A percentile compares a stretch with the other conserved stretches of the same genome.
Conservation (phyloP, 2,888 invertebrate genomes). For the Limnephilus lunatus region DNA sequence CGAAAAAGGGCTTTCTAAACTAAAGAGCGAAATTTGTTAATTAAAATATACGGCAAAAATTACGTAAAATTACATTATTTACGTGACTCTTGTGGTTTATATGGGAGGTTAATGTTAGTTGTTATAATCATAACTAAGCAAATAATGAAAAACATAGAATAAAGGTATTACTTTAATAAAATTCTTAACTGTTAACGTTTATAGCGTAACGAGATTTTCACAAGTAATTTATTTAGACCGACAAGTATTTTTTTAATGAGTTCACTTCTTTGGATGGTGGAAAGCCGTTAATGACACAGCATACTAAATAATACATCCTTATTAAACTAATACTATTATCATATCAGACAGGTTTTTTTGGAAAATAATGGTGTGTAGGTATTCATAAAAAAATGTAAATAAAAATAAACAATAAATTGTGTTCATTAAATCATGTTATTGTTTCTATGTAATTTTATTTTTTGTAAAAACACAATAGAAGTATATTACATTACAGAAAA, state of each 20-base stretch:
- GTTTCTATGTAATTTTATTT: too few relatives aligned
- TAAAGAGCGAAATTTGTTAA: slow-evolving; percentile 5
- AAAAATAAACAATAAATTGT: too few relatives aligned
- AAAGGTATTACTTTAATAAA: background rate
- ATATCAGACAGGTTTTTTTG: too few relatives aligned
- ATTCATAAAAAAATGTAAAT: too few relatives aligned
- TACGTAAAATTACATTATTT: background rate
- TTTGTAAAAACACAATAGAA: too few relatives aligned
- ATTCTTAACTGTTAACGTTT: background rate
- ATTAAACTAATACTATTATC: too few relatives aligned
- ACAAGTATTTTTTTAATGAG: background rate
- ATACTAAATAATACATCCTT: too few relatives aligned
- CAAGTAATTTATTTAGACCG: background rate
- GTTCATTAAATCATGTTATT: too few relatives aligned
- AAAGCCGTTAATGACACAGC: background rate
- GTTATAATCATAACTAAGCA: background rate
- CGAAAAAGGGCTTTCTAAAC: slow-evolving; percentile 12
- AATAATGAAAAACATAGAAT: background rate
- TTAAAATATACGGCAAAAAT: slow-evolving; percentile 32
- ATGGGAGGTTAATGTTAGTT: background rate
- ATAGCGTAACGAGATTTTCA: background rate
- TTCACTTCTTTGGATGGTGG: background rate
- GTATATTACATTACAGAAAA: too few relatives aligned
- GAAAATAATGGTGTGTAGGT: too few relatives aligned
- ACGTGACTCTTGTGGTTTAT: background rate